Evolutionary conservation across 1,140 invertebrate genomes (phyloP).

Genomic region (Bombus vancouverensis): DNA sequence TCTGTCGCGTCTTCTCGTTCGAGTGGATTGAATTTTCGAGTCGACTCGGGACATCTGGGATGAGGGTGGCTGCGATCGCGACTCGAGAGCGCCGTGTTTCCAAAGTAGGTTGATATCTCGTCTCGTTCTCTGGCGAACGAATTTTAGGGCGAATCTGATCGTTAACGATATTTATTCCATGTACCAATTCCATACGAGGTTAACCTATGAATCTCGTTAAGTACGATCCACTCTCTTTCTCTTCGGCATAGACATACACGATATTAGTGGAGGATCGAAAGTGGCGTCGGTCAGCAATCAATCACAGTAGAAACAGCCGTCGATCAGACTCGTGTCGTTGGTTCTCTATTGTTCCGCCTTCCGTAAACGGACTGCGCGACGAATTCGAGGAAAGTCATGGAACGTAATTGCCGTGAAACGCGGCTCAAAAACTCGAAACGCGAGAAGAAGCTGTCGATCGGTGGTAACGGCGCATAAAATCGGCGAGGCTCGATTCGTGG

Average conservation of each 20-base stretch:
- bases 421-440: neutral
- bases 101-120: slow-evolving; percentile 1
- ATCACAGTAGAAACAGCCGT: neutral
- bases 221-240: neutral
- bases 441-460: slow-evolving; percentile 14
- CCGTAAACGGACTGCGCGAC: neutral
- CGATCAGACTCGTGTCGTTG: neutral
- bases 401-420: slow-evolving; percentile 30
- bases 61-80: neutral
- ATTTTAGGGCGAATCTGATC: neutral
- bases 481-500: slow-evolving; percentile 51
- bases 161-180: slow-evolving; percentile 16
- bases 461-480: slow-evolving; percentile 32
- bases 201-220: neutral
- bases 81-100: neutral
- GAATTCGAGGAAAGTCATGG: slow-evolving; percentile 35
- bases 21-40: slow-evolving; percentile 14
- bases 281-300: neutral
- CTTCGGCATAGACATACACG: neutral
- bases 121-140: neutral
- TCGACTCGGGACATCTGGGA: neutral
- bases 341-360: slow-evolving; percentile 6
- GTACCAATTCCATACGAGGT: neutral
- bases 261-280: neutral
- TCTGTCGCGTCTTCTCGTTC: neutral